Evolutionary conservation across 2,888 invertebrate species (phyloP), one percentile per base, ranked within the genome.

Genomic region (Cephonodes hylas): DNA sequence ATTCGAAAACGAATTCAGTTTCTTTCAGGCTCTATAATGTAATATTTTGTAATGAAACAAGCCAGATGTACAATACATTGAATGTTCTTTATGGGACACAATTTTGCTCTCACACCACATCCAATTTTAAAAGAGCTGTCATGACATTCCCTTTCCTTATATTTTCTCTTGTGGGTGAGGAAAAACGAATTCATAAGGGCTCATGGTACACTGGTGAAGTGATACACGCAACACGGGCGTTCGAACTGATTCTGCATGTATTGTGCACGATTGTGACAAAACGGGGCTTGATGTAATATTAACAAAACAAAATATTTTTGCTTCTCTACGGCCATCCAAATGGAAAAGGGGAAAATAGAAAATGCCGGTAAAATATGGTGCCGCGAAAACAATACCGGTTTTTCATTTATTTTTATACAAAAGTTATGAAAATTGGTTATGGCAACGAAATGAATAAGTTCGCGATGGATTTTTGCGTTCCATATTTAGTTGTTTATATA

Each of bases 1-100:
- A n/a, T n/a, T n/a, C n/a, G n/a, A n/a, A n/a, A n/a, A n/a, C n/a
- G n/a, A n/a, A n/a, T n/a, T n/a, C 31, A 15, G 27, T 53, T 27
- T 18, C 15, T 48, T 27, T 53, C 10, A 8, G 25, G 18, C 27
- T 27, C 18, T 15, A 27, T 53, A 31, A 53, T 4, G 15, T 53
- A 15, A 8, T 18, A 25, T 31, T 18, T 75, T 75, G 79, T 85
- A 85, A 88, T 88, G 88, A 88, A 87, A 88, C 84, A 86, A 85
- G 82, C 86, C 86, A 86, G 86, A 88, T 86, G 86, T 86, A 85
- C 84, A 84, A 84, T 85, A 86, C 84, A 88, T 83, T 83, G 81
- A 83, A 85, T 84, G 85, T 88, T 86, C 87, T 88, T 88, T 88
- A 88, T 86, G 85, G 78, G 82, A 86, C 88, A 87, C 83, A 86